A percentile compares a stretch with the other conserved stretches of the same genome.
phyloP scores from a whole-genome alignment of 2,888 invertebrate genomes.

The Epirrhoe tristata region DNA sequence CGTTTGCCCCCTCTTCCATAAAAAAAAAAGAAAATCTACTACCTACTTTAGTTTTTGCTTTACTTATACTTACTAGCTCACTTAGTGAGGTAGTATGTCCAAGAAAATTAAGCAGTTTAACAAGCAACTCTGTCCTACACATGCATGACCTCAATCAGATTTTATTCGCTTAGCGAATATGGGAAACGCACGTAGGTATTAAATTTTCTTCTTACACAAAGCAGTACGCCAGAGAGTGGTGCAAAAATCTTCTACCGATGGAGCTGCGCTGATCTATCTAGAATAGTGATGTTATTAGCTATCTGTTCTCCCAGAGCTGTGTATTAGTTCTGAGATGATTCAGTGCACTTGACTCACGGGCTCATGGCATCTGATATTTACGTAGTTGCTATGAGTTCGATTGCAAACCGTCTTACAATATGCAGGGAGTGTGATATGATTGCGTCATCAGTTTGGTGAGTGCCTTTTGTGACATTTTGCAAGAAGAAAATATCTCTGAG shows the following conservation, averaged over 20 bases:
- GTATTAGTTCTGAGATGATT: constrained; percentile 47
- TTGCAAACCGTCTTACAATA: constrained; percentile 27
- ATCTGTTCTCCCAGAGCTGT: constrained; percentile 20
- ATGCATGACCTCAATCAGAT: too few species aligned
- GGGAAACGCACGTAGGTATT: too few species aligned
- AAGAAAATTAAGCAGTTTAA: too few species aligned
- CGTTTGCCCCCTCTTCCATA: too few species aligned
- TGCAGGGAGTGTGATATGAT: constrained; percentile 20
- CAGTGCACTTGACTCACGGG: constrained; percentile 48
- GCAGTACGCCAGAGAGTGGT: too few species aligned
- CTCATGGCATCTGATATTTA: constrained; percentile 38
- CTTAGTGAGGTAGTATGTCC: too few species aligned
- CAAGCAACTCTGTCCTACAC: too few species aligned
- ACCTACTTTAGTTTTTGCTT: too few species aligned
- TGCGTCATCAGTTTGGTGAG: constrained; percentile 21
- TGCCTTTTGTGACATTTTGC: constrained; percentile 12
- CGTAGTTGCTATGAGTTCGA: constrained; percentile 35
- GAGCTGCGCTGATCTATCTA: background rate
- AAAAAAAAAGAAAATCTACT: too few species aligned
- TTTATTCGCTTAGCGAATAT: too few species aligned
- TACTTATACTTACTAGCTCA: too few species aligned
- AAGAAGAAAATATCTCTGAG: background rate
- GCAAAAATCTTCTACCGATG: background rate
- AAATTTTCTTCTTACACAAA: too few species aligned
- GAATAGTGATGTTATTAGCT: background rate